These are phyloP conservation scores for Drosophila obscura DNA, from an alignment of 1,140 invertebrate genomes.

Conservation along the genomic window DNA sequence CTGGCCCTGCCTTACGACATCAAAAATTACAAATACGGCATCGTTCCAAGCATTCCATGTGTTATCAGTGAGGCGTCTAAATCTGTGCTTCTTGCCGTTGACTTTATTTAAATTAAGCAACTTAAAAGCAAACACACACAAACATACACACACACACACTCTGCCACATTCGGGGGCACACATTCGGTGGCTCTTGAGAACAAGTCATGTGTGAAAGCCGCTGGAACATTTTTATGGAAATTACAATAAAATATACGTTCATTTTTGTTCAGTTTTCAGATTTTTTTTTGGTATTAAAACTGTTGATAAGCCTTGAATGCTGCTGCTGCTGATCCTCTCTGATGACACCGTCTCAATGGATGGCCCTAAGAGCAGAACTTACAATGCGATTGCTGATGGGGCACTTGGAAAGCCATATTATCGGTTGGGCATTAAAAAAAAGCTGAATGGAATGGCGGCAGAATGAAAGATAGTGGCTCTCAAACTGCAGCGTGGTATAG, in stretches of 20 bases:
- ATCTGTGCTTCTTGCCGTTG: conserved; percentile 37
- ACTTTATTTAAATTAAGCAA: conserved; percentile 79
- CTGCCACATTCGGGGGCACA: too few species aligned
- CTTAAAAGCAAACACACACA: conserved; percentile 44
- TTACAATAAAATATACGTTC: conserved; percentile 55
- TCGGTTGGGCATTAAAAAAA: conserved; percentile 34
- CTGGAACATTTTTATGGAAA: conserved; percentile 74
- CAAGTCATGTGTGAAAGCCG: conserved; percentile 47
- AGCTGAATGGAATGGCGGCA: conserved; percentile 12
- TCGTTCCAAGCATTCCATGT: conserved; percentile 60
- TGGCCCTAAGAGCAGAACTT: conserved; percentile 14
- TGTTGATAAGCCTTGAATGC: conserved; percentile 38
- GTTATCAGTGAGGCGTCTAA: conserved; percentile 67
- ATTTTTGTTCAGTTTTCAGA: conserved; percentile 33
- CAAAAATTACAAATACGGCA: conserved; percentile 33
- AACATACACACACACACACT: background rate
- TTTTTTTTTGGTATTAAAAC: conserved; percentile 49
- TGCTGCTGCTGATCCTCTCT: conserved; percentile 2
- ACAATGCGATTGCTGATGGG: conserved; percentile 18
- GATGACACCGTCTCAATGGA: conserved; percentile 29
- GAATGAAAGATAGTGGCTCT: conserved; percentile 3
- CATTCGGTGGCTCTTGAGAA: background rate
- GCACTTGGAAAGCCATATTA: conserved; percentile 41
- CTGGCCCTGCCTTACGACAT: conserved; percentile 29
- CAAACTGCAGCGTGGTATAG: conserved; percentile 9